phyloP scores from a whole-genome alignment of 92 coral and sea anemone genomes.

The Epizoanthus illoricatus region DNA sequence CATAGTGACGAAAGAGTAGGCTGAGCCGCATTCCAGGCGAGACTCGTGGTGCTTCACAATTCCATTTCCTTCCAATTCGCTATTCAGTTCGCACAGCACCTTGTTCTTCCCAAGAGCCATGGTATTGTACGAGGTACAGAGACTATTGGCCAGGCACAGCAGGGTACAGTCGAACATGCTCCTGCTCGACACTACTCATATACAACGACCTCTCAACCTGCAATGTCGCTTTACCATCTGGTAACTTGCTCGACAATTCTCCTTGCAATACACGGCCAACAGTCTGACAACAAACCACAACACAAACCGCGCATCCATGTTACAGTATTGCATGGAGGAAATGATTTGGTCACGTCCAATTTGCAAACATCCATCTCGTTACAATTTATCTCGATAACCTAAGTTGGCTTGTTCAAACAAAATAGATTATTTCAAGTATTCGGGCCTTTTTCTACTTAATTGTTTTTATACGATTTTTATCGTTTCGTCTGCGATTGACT shows the following conservation, averaged over 20 bases:
- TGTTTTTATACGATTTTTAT: too few species aligned
- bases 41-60: background rate
- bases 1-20: background rate
- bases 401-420: too few species aligned
- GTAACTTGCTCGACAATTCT: background rate
- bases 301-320: too few species aligned
- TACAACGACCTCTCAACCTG: conserved; percentile 6
- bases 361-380: too few species aligned
- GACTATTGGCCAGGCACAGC: background rate
- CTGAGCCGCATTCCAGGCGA: background rate
- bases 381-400: too few species aligned
- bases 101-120: background rate
- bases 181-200: background rate
- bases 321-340: too few species aligned
- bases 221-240: background rate
- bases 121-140: conserved; percentile 6
- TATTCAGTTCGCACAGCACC: conserved; percentile 11
- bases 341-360: too few species aligned
- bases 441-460: too few species aligned
- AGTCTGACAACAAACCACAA: too few species aligned
- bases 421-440: too few species aligned
- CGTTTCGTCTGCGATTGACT: too few species aligned
- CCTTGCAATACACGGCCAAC: background rate
- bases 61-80: background rate
- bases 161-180: background rate